Evolutionary conservation across 2,888 invertebrate genomes (phyloP).

Genomic region (Zaprionus bogoriensis): DNA sequence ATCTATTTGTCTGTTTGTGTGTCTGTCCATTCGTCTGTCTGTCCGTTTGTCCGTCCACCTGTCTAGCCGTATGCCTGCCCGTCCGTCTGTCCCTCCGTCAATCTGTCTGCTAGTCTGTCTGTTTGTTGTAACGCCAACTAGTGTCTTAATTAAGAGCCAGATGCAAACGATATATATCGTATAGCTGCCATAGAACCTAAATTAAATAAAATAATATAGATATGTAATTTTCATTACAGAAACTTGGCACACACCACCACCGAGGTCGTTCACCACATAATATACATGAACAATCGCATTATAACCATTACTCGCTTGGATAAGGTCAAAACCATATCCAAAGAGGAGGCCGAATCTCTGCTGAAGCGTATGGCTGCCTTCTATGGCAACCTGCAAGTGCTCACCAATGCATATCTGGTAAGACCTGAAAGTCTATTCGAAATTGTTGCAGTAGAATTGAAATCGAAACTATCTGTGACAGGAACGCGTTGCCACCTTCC

Average conservation of each 20-base stretch:
- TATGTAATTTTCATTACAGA: constrained; percentile 59
- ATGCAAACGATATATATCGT: too few relatives aligned
- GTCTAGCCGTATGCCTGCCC: too few relatives aligned
- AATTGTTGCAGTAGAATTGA: neutral
- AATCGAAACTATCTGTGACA: constrained; percentile 59
- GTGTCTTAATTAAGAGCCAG: too few relatives aligned
- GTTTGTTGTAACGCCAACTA: too few relatives aligned
- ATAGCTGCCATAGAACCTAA: neutral
- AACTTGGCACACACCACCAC: constrained; percentile 84
- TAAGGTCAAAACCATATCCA: constrained; percentile 84
- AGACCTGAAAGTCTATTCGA: neutral
- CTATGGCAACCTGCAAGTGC: constrained; percentile 74
- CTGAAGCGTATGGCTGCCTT: constrained; percentile 75
- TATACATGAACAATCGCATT: constrained; percentile 86
- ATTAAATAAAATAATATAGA: too few relatives aligned
- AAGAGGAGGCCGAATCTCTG: constrained; percentile 84
- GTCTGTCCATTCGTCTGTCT: too few relatives aligned
- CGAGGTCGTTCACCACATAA: constrained; percentile 85
- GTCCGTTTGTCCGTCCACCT: too few relatives aligned
- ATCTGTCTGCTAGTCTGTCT: too few relatives aligned
- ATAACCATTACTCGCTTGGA: constrained; percentile 87
- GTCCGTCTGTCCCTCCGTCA: too few relatives aligned
- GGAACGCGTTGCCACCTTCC: constrained; percentile 87
- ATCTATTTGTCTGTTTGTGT: too few relatives aligned
- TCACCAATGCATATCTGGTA: constrained; percentile 79